Evolutionary conservation across 2,113 vertebrate species (phyloP).

Genomic region (Serilophus lunatus): DNA sequence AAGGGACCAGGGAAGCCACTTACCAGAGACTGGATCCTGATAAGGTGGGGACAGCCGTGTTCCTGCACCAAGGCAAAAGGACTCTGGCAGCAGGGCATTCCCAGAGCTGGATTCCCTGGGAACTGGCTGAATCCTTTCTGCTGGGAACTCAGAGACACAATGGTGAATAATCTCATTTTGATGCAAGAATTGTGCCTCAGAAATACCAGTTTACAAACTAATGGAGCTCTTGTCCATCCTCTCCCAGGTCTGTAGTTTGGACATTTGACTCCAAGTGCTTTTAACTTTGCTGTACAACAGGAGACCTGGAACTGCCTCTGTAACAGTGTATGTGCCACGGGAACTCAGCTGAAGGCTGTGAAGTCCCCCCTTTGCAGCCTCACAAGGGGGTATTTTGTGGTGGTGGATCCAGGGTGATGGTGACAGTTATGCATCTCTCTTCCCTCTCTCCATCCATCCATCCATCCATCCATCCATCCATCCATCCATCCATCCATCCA

Average conservation of each 20-base stretch:
- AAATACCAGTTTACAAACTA: background rate
- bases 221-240: background rate
- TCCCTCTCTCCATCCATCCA: background rate
- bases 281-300: background rate
- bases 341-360: background rate
- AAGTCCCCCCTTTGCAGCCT: background rate
- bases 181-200: background rate
- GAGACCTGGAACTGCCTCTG: background rate
- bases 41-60: accelerated
- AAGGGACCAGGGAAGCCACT: background rate
- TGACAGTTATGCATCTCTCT: background rate
- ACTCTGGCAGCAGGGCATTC: background rate
- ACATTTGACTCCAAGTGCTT: background rate
- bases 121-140: background rate
- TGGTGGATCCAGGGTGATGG: background rate
- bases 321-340: background rate
- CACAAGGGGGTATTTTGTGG: background rate
- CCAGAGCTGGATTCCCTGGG: background rate
- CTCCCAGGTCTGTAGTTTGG: background rate
- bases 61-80: background rate
- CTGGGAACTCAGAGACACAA: background rate
- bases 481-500: background rate
- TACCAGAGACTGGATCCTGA: background rate
- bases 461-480: background rate
- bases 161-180: background rate